Conservation (phyloP, 2,797 vertebrate genomes). For the Gadopsis bispinosus region DNA sequence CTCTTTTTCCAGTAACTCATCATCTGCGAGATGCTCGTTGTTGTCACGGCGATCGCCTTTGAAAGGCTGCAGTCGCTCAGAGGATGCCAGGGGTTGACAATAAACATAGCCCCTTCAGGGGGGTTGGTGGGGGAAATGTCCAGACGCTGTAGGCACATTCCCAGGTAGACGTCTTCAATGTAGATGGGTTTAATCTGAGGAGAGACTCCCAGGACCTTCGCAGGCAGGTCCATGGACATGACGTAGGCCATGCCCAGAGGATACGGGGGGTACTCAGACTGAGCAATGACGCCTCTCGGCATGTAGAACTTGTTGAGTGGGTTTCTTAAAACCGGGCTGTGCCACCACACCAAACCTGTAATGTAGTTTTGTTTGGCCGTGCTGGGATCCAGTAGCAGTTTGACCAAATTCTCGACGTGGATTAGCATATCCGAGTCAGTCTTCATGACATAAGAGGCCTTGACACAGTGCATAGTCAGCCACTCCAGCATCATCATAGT, state of each 20-base stretch:
- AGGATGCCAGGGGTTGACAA: slow-evolving; percentile 29
- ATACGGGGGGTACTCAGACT: slow-evolving; percentile 90
- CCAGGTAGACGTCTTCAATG: slow-evolving; percentile 92
- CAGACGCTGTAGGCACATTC: slow-evolving; percentile 89
- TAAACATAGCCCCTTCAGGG: slow-evolving; percentile 87
- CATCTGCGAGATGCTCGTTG: slow-evolving; percentile 45
- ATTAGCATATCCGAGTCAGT: slow-evolving; percentile 69
- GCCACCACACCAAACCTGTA: slow-evolving; percentile 91
- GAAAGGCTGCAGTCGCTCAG: slow-evolving; percentile 63
- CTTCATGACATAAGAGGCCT: slow-evolving; percentile 64
- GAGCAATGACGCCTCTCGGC: slow-evolving; percentile 86
- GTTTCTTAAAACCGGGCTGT: slow-evolving; percentile 89
- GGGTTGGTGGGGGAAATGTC: slow-evolving; percentile 88
- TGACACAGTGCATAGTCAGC: slow-evolving; percentile 70
- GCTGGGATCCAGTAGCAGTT: slow-evolving; percentile 47
- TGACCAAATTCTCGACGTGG: slow-evolving; percentile 57
- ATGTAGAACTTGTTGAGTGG: slow-evolving; percentile 89
- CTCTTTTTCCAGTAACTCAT: slow-evolving; percentile 61
- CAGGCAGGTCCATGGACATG: slow-evolving; percentile 91
- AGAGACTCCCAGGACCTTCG: slow-evolving; percentile 88
- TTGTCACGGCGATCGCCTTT: slow-evolving; percentile 57
- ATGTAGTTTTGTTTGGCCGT: slow-evolving; percentile 86
- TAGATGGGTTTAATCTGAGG: slow-evolving; percentile 88
- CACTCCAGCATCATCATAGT: slow-evolving; percentile 85
- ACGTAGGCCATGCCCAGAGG: slow-evolving; percentile 91